Percentiles rank a stretch among this genome's conserved stretches.
phyloP scores from a whole-genome alignment of 2,888 invertebrate species.

The Aphodius sticticus region DNA sequence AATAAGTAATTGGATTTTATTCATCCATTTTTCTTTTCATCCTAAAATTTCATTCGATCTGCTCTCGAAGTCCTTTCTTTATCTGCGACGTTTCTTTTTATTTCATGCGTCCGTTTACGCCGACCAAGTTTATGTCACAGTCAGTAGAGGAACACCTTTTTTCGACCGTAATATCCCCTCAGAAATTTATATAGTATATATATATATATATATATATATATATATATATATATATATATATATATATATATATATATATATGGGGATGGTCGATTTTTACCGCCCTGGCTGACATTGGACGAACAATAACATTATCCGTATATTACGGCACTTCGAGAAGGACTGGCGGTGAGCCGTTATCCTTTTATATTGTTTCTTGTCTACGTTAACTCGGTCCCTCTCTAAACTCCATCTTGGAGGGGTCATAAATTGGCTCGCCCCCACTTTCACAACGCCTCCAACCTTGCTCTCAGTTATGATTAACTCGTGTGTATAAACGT shows the following conservation, averaged over 20 bases:
- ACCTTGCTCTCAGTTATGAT: not conserved
- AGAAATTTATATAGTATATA: not conserved
- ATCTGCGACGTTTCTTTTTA: not conserved
- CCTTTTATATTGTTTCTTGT: conserved; percentile 4
- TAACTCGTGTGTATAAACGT: not conserved
- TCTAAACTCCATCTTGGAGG: not conserved
- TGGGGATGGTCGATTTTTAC: not conserved
- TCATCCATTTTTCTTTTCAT: no score
- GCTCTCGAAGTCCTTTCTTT: not conserved
- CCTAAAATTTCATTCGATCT: no score
- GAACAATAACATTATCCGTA: conserved; percentile 4
- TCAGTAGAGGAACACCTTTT: not conserved
- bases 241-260: no score
- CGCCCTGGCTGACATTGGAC: not conserved
- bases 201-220: no score
- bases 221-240: no score
- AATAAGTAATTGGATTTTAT: no score
- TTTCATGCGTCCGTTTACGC: not conserved
- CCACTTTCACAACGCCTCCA: not conserved
- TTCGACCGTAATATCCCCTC: not conserved
- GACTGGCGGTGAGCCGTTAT: not conserved
- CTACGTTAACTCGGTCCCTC: not conserved
- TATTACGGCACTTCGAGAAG: not conserved
- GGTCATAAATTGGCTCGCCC: not conserved
- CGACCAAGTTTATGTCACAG: not conserved